Evolutionary conservation across 1,140 invertebrate genomes (phyloP), one percentile per base, ranked within the genome.

Genomic region (Orchesella cincta): DNA sequence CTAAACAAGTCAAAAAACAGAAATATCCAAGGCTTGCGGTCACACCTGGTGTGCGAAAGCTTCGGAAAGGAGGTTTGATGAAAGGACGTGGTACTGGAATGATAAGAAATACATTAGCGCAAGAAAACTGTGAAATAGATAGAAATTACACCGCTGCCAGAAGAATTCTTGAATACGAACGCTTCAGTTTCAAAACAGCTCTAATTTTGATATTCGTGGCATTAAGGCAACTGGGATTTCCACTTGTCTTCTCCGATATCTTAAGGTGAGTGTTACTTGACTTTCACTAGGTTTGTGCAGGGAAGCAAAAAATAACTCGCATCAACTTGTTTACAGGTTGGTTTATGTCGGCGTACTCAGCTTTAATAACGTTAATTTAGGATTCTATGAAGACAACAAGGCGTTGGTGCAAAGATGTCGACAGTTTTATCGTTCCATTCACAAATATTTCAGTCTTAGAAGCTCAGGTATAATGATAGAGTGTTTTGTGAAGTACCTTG

Each of bases 151-250:
- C n/a, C 54, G 26, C 14, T 29, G 33, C 54, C 8, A 28, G 46
- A 54, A 57, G 28, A 33, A 8, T 23, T 26, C 52, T 46, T 34
- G 20, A 71, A 52, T 46, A 51, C 14, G 79, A 80, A 64, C 33
- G 26, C n/a, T 80, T 77, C 36, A 73, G 70, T 0, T 8, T 81
- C 2, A 76, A 70, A 39, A 46, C 3, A 1, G 33, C 54, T 51
- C 26, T 79, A 1, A 46, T 81, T 31, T 35, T 78, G 5, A n/a
- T 81, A 0, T 81, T 81, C 46, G 74, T 78, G 0, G 78, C 80
- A n/a, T 28, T 75, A 8, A 29, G 80, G 14, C 75, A 81, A 57
- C 72, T 79, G n/a, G 80, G 80, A 26, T 81, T 76, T 52, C 52
- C 74, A 26, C 76, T 81, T 0, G 67, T 78, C 0, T 67, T 78